Percentiles rank a stretch among this genome's conserved stretches.
phyloP scores from a whole-genome alignment of 1,140 invertebrate genomes.

The Lepidostoma basale region DNA sequence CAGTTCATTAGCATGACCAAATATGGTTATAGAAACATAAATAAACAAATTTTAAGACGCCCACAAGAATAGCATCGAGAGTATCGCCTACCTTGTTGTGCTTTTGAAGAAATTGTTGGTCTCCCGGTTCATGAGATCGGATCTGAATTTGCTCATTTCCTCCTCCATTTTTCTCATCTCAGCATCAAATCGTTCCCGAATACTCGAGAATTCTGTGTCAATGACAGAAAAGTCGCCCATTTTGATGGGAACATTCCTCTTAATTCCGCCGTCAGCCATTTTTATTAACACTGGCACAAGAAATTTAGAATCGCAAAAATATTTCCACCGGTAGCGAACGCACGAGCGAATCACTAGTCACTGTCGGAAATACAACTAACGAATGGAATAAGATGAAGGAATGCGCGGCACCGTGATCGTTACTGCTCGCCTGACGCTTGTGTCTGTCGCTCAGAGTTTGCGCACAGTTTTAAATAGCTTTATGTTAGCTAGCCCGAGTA shows the following conservation, averaged over 20 bases:
- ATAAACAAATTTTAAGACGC: constrained; percentile 33
- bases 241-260: constrained; percentile 91
- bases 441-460: constrained; percentile 58
- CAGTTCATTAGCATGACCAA: constrained; percentile 19
- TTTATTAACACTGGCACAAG: constrained; percentile 48
- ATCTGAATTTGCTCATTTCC: constrained; percentile 95
- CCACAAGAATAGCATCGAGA: constrained; percentile 25
- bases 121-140: constrained; percentile 90
- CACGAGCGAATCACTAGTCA: constrained; percentile 36
- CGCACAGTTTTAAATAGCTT: constrained; percentile 63
- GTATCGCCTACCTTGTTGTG: constrained; percentile 73
- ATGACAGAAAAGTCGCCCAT: constrained; percentile 93
- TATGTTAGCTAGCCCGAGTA: constrained; percentile 12
- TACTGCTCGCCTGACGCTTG: constrained; percentile 49
- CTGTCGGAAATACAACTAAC: constrained; percentile 44
- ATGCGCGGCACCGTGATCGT: constrained; percentile 55
- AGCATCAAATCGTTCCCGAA: constrained; percentile 92
- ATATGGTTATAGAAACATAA: constrained; percentile 26
- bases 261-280: constrained; percentile 80
- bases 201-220: constrained; percentile 95
- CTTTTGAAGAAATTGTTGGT: constrained; percentile 89
- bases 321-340: constrained; percentile 43
- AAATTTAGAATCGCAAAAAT: constrained; percentile 15
- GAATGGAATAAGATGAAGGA: too few relatives aligned
- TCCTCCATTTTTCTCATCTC: constrained; percentile 99